Conservation (phyloP, 2,888 invertebrate genomes). For the Hydraecia micacea region DNA sequence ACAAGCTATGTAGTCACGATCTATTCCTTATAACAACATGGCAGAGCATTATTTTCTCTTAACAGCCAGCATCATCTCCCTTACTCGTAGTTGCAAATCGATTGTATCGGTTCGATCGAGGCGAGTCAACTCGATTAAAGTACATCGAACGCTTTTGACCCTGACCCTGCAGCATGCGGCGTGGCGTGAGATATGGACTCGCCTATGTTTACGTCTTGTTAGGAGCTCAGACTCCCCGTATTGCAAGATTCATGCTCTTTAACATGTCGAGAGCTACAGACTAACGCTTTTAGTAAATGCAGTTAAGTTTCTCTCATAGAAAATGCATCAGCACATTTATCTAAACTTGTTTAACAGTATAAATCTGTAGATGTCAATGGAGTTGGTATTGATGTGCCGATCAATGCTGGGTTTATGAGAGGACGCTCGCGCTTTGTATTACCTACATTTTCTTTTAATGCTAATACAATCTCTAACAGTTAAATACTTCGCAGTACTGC, state of each 20-base stretch:
- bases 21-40: constrained; percentile 62
- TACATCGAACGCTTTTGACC: constrained; percentile 80
- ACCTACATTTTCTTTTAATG: constrained; percentile 29
- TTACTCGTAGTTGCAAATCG: constrained; percentile 74
- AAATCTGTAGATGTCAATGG: constrained; percentile 31
- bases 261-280: constrained; percentile 31
- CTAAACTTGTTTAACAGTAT: constrained; percentile 19
- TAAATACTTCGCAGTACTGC: constrained; percentile 40
- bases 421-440: constrained; percentile 8
- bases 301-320: constrained; percentile 43
- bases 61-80: constrained; percentile 69
- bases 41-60: constrained; percentile 67
- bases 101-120: constrained; percentile 73
- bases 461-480: constrained; percentile 33
- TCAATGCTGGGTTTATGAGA: constrained; percentile 41
- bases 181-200: constrained; percentile 74
- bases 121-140: constrained; percentile 73
- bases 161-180: constrained; percentile 72
- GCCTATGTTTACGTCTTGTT: constrained; percentile 76
- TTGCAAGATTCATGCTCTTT: constrained; percentile 55
- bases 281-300: constrained; percentile 35
- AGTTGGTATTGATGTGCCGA: constrained; percentile 32
- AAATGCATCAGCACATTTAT: constrained; percentile 43
- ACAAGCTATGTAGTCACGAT: constrained; percentile 70
- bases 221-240: constrained; percentile 48